Evolutionary conservation across 2,888 invertebrate genomes (phyloP).

Genomic region (Chymomyza amoena): DNA sequence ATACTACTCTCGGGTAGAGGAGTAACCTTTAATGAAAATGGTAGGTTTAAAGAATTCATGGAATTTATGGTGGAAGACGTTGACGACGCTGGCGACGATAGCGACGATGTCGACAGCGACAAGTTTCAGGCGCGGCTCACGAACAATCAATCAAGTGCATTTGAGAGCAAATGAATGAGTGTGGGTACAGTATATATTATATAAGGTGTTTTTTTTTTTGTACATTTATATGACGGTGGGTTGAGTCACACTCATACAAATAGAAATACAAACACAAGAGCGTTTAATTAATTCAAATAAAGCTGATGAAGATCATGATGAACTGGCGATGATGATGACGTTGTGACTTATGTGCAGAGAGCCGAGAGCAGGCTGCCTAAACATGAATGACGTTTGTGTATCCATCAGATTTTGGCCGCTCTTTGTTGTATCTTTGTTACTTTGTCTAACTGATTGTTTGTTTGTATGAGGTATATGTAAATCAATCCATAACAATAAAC

Average conservation of each 20-base stretch:
- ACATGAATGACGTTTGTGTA: neutral
- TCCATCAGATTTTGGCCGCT: neutral
- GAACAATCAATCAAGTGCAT: conserved; percentile 65
- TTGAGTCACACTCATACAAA: conserved; percentile 43
- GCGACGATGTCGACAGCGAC: neutral
- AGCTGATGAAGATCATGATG: neutral
- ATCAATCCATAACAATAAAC: conserved; percentile 55
- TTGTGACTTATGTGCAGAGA: neutral
- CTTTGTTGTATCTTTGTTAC: conserved; percentile 14
- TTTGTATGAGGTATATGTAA: conserved; percentile 38
- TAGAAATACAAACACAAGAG: conserved; percentile 20
- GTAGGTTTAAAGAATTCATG: conserved; percentile 53
- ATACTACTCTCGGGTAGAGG: neutral
- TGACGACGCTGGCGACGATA: neutral
- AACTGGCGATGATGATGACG: neutral
- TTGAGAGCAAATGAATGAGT: conserved; percentile 14
- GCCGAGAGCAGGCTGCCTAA: neutral
- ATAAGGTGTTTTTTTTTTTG: no score
- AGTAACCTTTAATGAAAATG: conserved; percentile 53
- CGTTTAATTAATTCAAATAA: neutral
- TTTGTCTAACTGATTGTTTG: conserved; percentile 21
- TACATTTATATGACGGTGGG: conserved; percentile 32
- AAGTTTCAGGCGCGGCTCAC: conserved; percentile 59
- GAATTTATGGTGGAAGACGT: conserved; percentile 43
- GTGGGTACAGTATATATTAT: conserved; percentile 11